Base-by-base conservation (phyloP, 2,888 invertebrate genomes). In the Stenodema calcarata region DNA sequence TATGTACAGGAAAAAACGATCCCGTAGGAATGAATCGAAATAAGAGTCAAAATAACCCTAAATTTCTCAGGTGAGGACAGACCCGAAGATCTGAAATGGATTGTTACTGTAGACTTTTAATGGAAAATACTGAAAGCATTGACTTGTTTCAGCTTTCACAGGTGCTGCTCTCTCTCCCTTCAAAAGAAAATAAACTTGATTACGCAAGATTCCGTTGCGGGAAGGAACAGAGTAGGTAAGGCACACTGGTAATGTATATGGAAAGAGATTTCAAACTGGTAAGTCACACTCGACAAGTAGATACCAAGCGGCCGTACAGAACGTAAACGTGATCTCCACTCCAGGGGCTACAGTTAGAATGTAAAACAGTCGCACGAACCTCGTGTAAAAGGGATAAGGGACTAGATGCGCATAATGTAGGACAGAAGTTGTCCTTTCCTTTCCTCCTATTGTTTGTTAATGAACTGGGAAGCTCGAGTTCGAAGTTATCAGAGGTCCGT, bases 311-410 rank as follows among this genome's bases (percentile, higher is more conserved):
- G 18, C 78, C 41, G 78, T 23, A 70, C 41, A 44, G 41, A 78
- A 78, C 78, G 78, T 80, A 80, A 80, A 80, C 80, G 80, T 80
- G 80, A 80, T 80, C 80, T 54, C 44, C 35, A 4, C 35, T 35
- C 35, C 35, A 35, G n/a, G 27, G 42, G 42, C 30, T 80, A 80
- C 80, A 80, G 80, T 80, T 80, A 80, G 80, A 80, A 80, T 80
- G 50, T 80, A 80, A 80, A 80, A 80, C 80, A 80, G 80, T 54
- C 35, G 54, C 80, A 80, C 80, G 80, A 80, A 80, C 27, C 80
- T 54, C 54, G n/a, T 80, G 80, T 80, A 44, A 78, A 75, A 27
- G 28, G 69, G 69, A 7, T 27, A 41, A 30, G n/a, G 78, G 78
- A 44, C 78, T 78, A 78, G 78, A 42, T 44, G 23, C 41, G 78